Evolutionary conservation across 2,113 vertebrate genomes (phyloP).

Genomic region (Syngnathoides biaculeatus): DNA sequence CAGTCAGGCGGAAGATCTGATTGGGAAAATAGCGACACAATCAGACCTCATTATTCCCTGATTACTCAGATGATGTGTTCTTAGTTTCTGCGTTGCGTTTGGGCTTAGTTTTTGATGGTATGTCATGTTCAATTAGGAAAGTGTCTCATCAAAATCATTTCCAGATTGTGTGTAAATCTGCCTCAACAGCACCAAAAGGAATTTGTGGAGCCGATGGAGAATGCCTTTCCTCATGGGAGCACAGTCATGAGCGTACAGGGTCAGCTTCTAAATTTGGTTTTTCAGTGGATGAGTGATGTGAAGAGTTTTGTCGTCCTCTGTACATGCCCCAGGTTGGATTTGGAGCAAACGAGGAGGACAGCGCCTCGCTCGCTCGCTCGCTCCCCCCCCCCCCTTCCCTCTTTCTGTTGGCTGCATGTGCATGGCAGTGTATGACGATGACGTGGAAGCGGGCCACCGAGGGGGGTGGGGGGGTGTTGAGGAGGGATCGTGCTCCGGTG

Average conservation of each 20-base stretch:
- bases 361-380: background rate
- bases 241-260: conserved; percentile 3
- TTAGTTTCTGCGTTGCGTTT: conserved; percentile 8
- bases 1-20: conserved; percentile 19
- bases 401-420: background rate
- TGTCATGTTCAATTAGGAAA: conserved; percentile 5
- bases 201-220: background rate
- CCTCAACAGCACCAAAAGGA: background rate
- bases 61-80: conserved; percentile 17
- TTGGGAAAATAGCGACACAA: conserved; percentile 25
- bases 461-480: conserved; percentile 31
- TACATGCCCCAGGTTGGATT: conserved; percentile 53
- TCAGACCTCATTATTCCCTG: conserved; percentile 22
- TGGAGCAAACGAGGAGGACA: conserved; percentile 39
- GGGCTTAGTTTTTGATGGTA: conserved; percentile 10
- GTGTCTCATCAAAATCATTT: conserved; percentile 9
- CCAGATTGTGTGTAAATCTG: conserved; percentile 10
- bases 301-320: conserved; percentile 51
- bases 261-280: conserved; percentile 39
- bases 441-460: conserved; percentile 14
- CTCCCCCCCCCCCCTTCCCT: background rate
- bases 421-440: conserved; percentile 23
- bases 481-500: conserved; percentile 36
- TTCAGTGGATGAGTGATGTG: conserved; percentile 52
- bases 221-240: conserved; percentile 12